Conservation (phyloP, 2,113 vertebrate genomes). For the Protobothrops mucrosquamatus region DNA sequence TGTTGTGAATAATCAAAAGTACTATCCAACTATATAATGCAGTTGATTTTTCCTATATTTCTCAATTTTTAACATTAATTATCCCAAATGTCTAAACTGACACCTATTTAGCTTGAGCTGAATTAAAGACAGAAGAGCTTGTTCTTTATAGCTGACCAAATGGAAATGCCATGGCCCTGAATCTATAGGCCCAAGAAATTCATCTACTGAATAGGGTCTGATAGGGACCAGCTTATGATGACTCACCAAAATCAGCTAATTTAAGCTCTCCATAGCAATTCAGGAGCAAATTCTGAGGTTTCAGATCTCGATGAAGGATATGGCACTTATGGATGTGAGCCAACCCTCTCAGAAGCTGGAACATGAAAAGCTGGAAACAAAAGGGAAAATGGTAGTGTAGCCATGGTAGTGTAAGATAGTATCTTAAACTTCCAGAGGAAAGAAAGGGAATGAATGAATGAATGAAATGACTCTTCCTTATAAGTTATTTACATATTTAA, state of each 20-base stretch:
- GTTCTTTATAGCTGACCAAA: slow-evolving; percentile 29
- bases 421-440: slow-evolving; percentile 15
- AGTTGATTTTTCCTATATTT: not conserved
- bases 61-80: not conserved
- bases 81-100: not conserved
- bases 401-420: slow-evolving; percentile 33
- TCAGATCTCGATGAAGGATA: slow-evolving; percentile 91
- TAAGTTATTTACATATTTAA: not conserved
- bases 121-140: slow-evolving; percentile 14
- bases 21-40: not conserved
- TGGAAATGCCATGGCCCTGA: slow-evolving; percentile 34
- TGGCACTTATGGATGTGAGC: slow-evolving; percentile 83
- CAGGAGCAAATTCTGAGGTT: slow-evolving; percentile 94
- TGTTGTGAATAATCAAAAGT: slow-evolving; percentile 15
- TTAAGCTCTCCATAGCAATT: slow-evolving; percentile 92
- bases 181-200: slow-evolving; percentile 45
- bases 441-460: not conserved
- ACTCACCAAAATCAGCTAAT: slow-evolving; percentile 89
- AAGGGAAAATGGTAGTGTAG: slow-evolving; percentile 51
- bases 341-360: slow-evolving; percentile 86
- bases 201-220: slow-evolving; percentile 35
- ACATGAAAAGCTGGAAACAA: slow-evolving; percentile 85
- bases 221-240: not conserved
- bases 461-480: slow-evolving; percentile 3
- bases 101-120: not conserved